A percentile compares a stretch with the other conserved stretches of the same genome.
Evolutionary conservation across 2,888 invertebrate species (phyloP).

Genomic region (Ferrisia virgata): DNA sequence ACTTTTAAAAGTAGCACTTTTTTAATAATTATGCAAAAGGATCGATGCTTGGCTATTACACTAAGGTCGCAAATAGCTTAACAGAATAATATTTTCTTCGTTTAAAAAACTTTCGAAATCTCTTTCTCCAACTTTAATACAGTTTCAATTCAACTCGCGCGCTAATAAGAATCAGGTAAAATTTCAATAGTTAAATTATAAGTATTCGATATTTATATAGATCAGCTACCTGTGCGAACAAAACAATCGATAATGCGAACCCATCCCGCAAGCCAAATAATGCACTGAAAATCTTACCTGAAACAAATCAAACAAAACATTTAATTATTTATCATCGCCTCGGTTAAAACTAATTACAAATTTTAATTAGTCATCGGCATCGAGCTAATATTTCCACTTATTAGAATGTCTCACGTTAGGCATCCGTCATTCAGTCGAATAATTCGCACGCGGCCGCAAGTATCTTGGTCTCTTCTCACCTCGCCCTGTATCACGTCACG

Average conservation of each 20-base stretch:
- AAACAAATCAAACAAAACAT: background rate
- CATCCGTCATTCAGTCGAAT: background rate
- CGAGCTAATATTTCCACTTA: background rate
- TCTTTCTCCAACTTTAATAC: too few relatives aligned
- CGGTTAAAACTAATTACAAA: background rate
- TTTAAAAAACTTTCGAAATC: too few relatives aligned
- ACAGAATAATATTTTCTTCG: too few relatives aligned
- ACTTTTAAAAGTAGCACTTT: too few relatives aligned
- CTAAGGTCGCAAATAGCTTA: too few relatives aligned
- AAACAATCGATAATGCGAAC: background rate
- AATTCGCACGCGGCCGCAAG: slow-evolving; percentile 24
- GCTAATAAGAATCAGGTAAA: too few relatives aligned
- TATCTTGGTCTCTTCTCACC: background rate
- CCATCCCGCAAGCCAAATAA: background rate
- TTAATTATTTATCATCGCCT: background rate
- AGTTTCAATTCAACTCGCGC: too few relatives aligned
- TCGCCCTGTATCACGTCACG: background rate
- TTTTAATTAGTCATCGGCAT: background rate
- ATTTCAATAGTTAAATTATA: too few relatives aligned
- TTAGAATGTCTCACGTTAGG: background rate
- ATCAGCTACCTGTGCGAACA: too few relatives aligned
- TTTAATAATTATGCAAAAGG: too few relatives aligned
- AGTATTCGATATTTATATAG: too few relatives aligned
- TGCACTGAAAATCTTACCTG: background rate
- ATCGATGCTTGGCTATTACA: too few relatives aligned